Conservation (phyloP, 1,140 invertebrate genomes). For the Heliconius hermathena region DNA sequence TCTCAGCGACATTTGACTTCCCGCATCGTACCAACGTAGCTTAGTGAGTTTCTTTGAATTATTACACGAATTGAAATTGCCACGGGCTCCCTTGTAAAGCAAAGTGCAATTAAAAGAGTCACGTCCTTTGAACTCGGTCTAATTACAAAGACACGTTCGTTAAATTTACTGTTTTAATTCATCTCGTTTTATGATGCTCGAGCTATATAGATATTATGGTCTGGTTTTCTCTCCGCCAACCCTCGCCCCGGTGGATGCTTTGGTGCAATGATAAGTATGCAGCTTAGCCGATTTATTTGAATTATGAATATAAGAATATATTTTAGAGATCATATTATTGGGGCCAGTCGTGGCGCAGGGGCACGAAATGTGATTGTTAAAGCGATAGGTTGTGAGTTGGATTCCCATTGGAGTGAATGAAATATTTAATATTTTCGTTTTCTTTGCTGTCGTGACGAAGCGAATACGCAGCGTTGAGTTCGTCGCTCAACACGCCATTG, state of each 20-base stretch:
- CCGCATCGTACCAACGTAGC: not conserved
- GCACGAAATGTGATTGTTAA: no score
- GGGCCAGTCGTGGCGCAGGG: no score
- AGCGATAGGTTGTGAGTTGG: not conserved
- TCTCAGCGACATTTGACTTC: conserved; percentile 21
- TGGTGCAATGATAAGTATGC: conserved; percentile 25
- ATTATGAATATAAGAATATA: conserved; percentile 17
- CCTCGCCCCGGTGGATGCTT: not conserved
- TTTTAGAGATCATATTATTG: not conserved
- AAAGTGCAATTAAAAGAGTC: conserved; percentile 31
- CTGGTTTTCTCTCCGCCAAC: conserved; percentile 3
- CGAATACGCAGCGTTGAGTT: no score
- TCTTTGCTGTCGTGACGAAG: no score
- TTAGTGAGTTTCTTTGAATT: conserved; percentile 21
- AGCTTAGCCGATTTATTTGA: conserved; percentile 21
- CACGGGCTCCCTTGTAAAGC: conserved; percentile 30
- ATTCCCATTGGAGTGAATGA: not conserved
- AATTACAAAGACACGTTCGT: conserved; percentile 37
- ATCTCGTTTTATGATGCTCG: conserved; percentile 24
- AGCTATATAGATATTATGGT: conserved; percentile 12
- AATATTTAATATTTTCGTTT: no score
- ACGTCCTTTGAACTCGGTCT: conserved; percentile 33
- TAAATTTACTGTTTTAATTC: conserved; percentile 37
- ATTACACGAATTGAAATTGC: conserved; percentile 31
- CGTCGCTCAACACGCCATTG: no score